These are phyloP conservation scores for Branchellion lobata DNA, from an alignment of 2,888 invertebrate genomes.

Conservation along the genomic window DNA sequence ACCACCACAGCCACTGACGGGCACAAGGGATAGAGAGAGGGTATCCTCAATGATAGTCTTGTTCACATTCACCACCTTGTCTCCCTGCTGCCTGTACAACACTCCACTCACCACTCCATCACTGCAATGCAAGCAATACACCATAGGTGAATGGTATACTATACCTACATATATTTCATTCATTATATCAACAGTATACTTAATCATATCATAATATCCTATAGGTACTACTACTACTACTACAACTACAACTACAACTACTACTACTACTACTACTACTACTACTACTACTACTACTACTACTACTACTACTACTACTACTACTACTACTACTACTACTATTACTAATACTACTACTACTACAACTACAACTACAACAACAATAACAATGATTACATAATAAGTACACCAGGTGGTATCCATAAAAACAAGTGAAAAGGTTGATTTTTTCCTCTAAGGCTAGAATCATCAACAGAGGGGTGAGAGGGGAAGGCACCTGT, in stretches of 20 bases:
- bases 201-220: too few relatives aligned
- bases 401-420: too few relatives aligned
- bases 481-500: neutral
- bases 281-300: neutral
- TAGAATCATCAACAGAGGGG: neutral
- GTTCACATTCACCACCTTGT: slow-evolving; percentile 3
- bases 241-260: too few relatives aligned
- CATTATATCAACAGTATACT: too few relatives aligned
- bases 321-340: slow-evolving; percentile 33
- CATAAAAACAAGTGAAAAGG: too few relatives aligned
- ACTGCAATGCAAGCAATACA: too few relatives aligned
- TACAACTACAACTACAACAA: neutral
- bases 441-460: too few relatives aligned
- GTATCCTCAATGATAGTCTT: neutral
- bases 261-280: neutral
- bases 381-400: too few relatives aligned
- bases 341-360: slow-evolving; percentile 29
- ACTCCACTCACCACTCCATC: neutral
- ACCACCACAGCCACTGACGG: neutral
- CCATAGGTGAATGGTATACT: too few relatives aligned
- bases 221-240: too few relatives aligned
- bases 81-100: slow-evolving; percentile 3
- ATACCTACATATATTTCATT: too few relatives aligned
- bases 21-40: neutral
- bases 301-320: slow-evolving; percentile 30